A percentile compares a stretch with the other conserved stretches of the same genome.
These are phyloP conservation scores for Drosophila barbarae DNA, from an alignment of 2,888 invertebrate species.

Conservation along the genomic window DNA sequence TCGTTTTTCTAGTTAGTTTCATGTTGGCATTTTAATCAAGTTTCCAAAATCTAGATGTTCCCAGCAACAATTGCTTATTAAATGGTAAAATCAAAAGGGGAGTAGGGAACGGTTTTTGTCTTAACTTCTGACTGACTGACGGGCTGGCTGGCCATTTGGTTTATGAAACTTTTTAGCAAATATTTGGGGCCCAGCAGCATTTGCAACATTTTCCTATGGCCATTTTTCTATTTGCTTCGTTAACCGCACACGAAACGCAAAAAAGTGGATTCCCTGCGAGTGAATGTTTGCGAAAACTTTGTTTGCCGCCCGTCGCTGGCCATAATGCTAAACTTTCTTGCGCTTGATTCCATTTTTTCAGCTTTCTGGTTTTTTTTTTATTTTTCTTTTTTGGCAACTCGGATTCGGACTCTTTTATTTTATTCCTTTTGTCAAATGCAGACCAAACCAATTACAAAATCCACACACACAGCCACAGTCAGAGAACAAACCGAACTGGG, in stretches of 20 bases:
- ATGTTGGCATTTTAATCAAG: constrained; percentile 57
- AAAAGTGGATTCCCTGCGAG: constrained; percentile 49
- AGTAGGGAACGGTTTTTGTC: constrained; percentile 17
- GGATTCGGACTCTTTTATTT: constrained; percentile 30
- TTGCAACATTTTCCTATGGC: constrained; percentile 36
- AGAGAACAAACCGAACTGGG: constrained; percentile 45
- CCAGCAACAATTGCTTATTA: constrained; percentile 32
- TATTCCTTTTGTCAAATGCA: constrained; percentile 65
- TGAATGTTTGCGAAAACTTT: constrained; percentile 66
- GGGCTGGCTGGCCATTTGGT: constrained; percentile 44
- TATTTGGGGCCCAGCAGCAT: constrained; percentile 47
- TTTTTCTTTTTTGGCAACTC: constrained; percentile 2
- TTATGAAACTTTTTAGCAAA: constrained; percentile 60
- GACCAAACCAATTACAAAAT: constrained; percentile 73
- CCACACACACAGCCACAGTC: constrained; percentile 48
- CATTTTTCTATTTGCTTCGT: constrained; percentile 68
- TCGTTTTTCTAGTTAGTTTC: constrained; percentile 15
- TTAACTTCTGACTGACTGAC: constrained; percentile 30
- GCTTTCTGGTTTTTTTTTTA: constrained; percentile 6
- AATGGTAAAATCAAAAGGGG: constrained; percentile 41
- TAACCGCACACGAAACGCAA: constrained; percentile 61
- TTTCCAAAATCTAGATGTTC: constrained; percentile 33
- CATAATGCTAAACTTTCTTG: constrained; percentile 70
- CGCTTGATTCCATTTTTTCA: constrained; percentile 24
- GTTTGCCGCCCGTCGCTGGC: constrained; percentile 51